These are phyloP conservation scores for Pedetes capensis DNA, from an alignment of 2,113 vertebrate genomes.

Conservation along the genomic window DNA sequence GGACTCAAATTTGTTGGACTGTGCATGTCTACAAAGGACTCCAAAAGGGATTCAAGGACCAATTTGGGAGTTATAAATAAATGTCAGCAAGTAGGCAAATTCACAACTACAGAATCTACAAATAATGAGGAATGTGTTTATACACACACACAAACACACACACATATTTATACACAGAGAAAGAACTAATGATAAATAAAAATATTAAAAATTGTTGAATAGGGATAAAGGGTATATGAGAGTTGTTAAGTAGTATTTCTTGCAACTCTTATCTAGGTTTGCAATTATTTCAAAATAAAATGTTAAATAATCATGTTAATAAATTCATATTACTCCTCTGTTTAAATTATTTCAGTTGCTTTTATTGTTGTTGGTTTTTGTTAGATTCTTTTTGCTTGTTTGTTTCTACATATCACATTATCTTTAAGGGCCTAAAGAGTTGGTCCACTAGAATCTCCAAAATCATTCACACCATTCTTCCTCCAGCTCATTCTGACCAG, in stretches of 20 bases:
- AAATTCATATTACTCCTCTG: not conserved
- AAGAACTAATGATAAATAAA: not conserved
- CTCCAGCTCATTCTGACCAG: not conserved
- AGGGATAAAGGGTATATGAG: not conserved
- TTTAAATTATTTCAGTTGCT: not conserved
- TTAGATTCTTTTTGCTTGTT: too few species aligned
- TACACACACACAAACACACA: too few species aligned
- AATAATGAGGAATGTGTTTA: too few species aligned
- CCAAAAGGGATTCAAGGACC: not conserved
- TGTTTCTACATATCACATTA: not conserved
- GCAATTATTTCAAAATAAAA: too few species aligned
- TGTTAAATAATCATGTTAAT: too few species aligned
- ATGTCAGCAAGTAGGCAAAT: too few species aligned
- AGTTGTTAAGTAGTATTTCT: too few species aligned
- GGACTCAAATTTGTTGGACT: not conserved
- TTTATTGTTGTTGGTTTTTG: too few species aligned
- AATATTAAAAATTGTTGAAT: not conserved
- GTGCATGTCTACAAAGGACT: not conserved
- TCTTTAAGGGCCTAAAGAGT: not conserved
- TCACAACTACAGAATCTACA: too few species aligned
- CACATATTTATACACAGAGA: too few species aligned
- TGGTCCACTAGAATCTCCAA: not conserved
- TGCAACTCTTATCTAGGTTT: too few species aligned
- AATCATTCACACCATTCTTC: not conserved
- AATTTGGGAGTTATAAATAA: too few species aligned